phyloP scores from a whole-genome alignment of 2,797 vertebrate genomes.

The Philypnodon macrostomus region DNA sequence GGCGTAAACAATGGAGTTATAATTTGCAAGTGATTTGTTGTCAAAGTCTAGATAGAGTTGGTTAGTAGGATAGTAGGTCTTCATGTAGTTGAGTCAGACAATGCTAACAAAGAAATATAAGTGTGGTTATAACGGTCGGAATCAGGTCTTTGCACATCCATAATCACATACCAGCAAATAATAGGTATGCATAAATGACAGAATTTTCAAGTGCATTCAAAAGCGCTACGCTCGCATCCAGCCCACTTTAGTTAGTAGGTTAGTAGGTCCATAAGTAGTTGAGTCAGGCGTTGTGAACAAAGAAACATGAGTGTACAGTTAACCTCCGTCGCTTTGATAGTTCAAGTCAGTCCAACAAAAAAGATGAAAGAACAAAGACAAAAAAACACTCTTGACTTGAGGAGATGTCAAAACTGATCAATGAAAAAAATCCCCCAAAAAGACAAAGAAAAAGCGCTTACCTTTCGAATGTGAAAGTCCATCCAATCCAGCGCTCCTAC shows the following conservation, averaged over 20 bases:
- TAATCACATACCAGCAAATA: too few relatives aligned
- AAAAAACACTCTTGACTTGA: background rate
- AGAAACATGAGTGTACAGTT: conserved; percentile 24
- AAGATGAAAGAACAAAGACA: conserved; percentile 1
- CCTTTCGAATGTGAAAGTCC: conserved; percentile 64
- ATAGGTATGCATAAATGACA: background rate
- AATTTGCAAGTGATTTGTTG: too few relatives aligned
- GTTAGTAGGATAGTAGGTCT: too few relatives aligned
- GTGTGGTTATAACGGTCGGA: too few relatives aligned
- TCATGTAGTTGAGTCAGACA: conserved; percentile 2
- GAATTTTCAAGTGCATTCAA: background rate
- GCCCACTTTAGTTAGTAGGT: conserved; percentile 8
- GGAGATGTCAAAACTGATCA: conserved; percentile 13
- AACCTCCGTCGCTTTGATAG: conserved; percentile 2
- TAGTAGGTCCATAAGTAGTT: conserved; percentile 7
- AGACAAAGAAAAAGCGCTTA: conserved; percentile 60
- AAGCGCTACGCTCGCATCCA: background rate
- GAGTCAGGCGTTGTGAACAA: conserved; percentile 33
- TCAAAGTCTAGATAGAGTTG: too few relatives aligned
- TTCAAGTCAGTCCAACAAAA: background rate
- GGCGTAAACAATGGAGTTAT: too few relatives aligned
- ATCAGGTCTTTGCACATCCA: background rate
- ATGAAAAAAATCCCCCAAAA: too few relatives aligned
- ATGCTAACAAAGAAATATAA: conserved; percentile 2
- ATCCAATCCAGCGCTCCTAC: conserved; percentile 41